A percentile compares a stretch with the other conserved stretches of the same genome.
These are phyloP conservation scores for Tenrec ecaudatus DNA, from an alignment of 2,113 vertebrate species.

Conservation along the genomic window DNA sequence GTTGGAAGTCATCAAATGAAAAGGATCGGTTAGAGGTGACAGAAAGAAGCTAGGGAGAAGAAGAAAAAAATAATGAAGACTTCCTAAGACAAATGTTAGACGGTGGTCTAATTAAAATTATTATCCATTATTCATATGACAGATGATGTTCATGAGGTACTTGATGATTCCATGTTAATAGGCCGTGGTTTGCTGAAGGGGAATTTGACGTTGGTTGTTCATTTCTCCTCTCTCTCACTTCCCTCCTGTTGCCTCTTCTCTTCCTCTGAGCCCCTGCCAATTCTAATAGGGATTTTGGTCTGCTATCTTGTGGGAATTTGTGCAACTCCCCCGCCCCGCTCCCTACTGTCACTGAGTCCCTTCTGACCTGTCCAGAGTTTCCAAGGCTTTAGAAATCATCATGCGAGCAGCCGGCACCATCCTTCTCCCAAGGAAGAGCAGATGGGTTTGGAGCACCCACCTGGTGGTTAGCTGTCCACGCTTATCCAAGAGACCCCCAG, in stretches of 20 bases:
- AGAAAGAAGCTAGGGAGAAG: slow-evolving; percentile 66
- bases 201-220: slow-evolving; percentile 43
- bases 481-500: too few relatives aligned
- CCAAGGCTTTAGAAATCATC: too few relatives aligned
- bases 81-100: slow-evolving; percentile 72
- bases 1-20: slow-evolving; percentile 59
- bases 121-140: slow-evolving; percentile 75
- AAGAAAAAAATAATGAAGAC: slow-evolving; percentile 61
- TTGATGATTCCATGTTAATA: slow-evolving; percentile 68
- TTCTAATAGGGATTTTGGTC: neutral
- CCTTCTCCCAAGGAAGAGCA: too few relatives aligned
- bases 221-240: neutral
- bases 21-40: slow-evolving; percentile 62
- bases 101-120: slow-evolving; percentile 75
- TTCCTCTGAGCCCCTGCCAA: neutral
- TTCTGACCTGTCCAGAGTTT: too few relatives aligned
- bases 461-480: too few relatives aligned
- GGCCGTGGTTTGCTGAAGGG: slow-evolving; percentile 49
- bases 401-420: too few relatives aligned
- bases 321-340: neutral
- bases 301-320: neutral
- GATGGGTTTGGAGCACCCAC: too few relatives aligned
- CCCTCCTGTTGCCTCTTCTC: neutral
- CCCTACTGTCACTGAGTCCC: too few relatives aligned
- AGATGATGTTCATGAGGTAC: slow-evolving; percentile 52